phyloP scores from a whole-genome alignment of 2,888 invertebrate species.

The Meandrusa payeni region DNA sequence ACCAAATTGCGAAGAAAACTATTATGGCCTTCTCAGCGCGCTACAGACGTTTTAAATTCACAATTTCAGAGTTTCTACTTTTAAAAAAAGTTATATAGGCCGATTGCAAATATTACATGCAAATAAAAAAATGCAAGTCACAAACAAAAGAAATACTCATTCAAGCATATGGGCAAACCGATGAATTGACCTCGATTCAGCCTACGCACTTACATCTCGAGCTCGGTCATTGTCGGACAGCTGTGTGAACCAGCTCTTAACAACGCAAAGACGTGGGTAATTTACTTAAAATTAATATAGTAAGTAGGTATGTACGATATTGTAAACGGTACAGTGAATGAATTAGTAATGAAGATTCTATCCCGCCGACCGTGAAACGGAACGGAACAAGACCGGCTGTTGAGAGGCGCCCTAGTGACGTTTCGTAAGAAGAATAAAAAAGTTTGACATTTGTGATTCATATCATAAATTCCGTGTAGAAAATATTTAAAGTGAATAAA shows the following conservation, averaged over 20 bases:
- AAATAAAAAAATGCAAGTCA: constrained; percentile 58
- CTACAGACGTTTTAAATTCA: too few relatives aligned
- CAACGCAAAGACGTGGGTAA: constrained; percentile 10
- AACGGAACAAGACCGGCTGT: constrained; percentile 57
- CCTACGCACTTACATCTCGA: constrained; percentile 53
- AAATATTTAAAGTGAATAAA: constrained; percentile 39
- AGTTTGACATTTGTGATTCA: constrained; percentile 64
- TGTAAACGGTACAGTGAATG: constrained; percentile 30
- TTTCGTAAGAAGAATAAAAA: constrained; percentile 50
- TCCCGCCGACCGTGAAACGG: constrained; percentile 62
- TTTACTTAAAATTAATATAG: constrained; percentile 3
- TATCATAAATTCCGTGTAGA: constrained; percentile 52
- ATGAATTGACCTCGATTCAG: constrained; percentile 58
- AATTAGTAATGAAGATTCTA: constrained; percentile 36
- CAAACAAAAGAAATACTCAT: constrained; percentile 52
- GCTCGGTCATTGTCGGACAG: constrained; percentile 60
- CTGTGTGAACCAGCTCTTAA: constrained; percentile 24
- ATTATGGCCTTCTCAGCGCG: too few relatives aligned
- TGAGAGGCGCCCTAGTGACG: constrained; percentile 43
- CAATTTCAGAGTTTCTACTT: too few relatives aligned
- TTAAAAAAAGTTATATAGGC: constrained; percentile 28
- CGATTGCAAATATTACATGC: constrained; percentile 36
- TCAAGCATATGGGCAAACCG: constrained; percentile 43
- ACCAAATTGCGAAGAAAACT: too few relatives aligned
- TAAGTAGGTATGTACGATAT: neutral